Evolutionary conservation across 1,140 invertebrate species (phyloP).

Genomic region (Lepidostoma basale): DNA sequence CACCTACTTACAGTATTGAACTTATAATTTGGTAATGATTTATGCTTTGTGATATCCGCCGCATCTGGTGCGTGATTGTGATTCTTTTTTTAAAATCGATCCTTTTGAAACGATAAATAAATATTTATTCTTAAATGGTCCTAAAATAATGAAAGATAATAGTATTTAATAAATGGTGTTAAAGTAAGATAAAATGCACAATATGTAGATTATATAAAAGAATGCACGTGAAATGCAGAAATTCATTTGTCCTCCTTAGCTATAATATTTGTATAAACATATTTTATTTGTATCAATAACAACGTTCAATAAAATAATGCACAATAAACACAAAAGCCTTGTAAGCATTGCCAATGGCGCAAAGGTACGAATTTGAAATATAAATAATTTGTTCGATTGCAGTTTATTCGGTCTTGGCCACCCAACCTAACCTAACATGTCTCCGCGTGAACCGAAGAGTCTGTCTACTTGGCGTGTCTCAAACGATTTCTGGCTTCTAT

Average conservation of each 20-base stretch:
- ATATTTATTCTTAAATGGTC: background rate
- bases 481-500: constrained; percentile 44
- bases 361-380: background rate
- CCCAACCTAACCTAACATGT: background rate
- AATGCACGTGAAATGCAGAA: background rate
- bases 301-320: background rate
- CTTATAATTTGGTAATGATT: too few species aligned
- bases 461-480: constrained; percentile 43
- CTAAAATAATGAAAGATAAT: background rate
- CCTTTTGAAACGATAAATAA: background rate
- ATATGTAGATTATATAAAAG: background rate
- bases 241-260: constrained; percentile 5
- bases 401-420: background rate
- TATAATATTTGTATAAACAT: background rate
- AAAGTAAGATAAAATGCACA: too few species aligned
- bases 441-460: background rate
- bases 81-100: too few species aligned
- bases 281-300: constrained; percentile 12
- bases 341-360: constrained; percentile 2
- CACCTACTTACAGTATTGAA: too few species aligned
- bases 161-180: background rate
- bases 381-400: constrained; percentile 19
- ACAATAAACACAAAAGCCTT: constrained; percentile 11
- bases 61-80: too few species aligned
- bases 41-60: too few species aligned